Percentiles rank a stretch among this genome's conserved stretches.
phyloP scores from a whole-genome alignment of 2,888 invertebrate genomes.

The Elgonia sp. region DNA sequence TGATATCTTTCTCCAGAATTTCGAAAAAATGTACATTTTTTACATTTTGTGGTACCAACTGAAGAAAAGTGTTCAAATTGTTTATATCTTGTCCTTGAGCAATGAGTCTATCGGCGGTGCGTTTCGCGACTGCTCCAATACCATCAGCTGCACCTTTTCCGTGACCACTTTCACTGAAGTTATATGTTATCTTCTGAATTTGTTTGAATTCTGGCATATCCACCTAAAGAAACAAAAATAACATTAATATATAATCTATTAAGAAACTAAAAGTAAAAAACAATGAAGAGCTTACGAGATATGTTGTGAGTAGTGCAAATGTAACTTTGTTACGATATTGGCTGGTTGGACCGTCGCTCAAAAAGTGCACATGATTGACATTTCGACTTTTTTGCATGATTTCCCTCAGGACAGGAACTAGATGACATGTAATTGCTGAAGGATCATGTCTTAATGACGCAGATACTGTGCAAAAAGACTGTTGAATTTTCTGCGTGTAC shows the following conservation, averaged over 20 bases:
- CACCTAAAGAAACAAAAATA: slow-evolving; percentile 14
- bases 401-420: not conserved
- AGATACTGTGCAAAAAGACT: too few relatives aligned
- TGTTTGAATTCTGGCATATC: slow-evolving; percentile 24
- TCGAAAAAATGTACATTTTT: not conserved
- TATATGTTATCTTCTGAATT: slow-evolving; percentile 40
- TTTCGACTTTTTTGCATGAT: not conserved
- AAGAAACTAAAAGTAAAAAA: not conserved
- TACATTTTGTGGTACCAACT: not conserved
- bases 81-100: slow-evolving; percentile 40
- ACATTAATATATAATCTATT: not conserved
- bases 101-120: slow-evolving; percentile 47
- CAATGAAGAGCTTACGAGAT: not conserved
- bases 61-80: slow-evolving; percentile 31
- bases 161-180: slow-evolving; percentile 51
- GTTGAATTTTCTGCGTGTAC: too few relatives aligned
- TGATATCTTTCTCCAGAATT: not conserved
- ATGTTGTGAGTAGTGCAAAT: slow-evolving; percentile 41
- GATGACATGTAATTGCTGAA: not conserved
- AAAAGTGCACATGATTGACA: slow-evolving; percentile 39
- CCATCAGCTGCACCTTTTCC: slow-evolving; percentile 60
- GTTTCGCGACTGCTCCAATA: slow-evolving; percentile 45
- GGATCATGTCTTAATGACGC: not conserved
- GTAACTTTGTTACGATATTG: slow-evolving; percentile 49
- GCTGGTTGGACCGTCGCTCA: slow-evolving; percentile 48